Evolutionary conservation across 2,797 vertebrate genomes (phyloP).

Genomic region (Scomberomorus guttatus): DNA sequence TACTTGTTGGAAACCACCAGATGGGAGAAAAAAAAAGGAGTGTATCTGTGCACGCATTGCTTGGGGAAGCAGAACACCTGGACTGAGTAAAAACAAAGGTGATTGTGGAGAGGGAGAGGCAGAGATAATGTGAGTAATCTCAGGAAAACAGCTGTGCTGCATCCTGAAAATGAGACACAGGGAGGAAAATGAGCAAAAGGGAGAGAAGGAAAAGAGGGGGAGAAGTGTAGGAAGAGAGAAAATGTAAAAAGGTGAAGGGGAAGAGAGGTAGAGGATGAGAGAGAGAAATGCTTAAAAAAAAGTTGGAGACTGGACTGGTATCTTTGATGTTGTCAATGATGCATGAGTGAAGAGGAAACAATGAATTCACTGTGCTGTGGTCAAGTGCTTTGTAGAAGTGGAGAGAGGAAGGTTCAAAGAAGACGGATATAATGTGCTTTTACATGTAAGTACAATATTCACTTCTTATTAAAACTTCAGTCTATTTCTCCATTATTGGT

Average conservation of each 20-base stretch:
- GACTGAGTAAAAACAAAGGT: constrained; percentile 59
- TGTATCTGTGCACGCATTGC: neutral
- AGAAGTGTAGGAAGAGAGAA: neutral
- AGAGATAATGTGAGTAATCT: constrained; percentile 44
- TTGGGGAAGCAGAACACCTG: constrained; percentile 69
- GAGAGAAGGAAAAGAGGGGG: neutral
- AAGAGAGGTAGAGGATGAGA: neutral
- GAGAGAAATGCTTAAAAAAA: constrained; percentile 15
- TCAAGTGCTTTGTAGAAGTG: constrained; percentile 2
- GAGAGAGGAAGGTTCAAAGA: constrained; percentile 6
- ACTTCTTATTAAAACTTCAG: neutral
- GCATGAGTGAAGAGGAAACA: constrained; percentile 32
- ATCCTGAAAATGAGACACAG: constrained; percentile 28
- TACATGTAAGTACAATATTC: neutral
- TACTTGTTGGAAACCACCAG: constrained; percentile 11
- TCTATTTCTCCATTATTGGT: neutral
- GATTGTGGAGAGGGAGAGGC: constrained; percentile 21
- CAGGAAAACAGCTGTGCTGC: constrained; percentile 69
- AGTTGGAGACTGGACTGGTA: neutral
- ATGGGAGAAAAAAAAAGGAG: neutral
- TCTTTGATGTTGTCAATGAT: constrained; percentile 40
- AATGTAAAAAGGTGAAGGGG: neutral
- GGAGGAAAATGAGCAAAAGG: constrained; percentile 6
- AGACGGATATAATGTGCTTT: constrained; percentile 12
- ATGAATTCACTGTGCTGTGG: constrained; percentile 34